Evolutionary conservation across 2,113 vertebrate species (phyloP).

Genomic region (Oriolus oriolus): DNA sequence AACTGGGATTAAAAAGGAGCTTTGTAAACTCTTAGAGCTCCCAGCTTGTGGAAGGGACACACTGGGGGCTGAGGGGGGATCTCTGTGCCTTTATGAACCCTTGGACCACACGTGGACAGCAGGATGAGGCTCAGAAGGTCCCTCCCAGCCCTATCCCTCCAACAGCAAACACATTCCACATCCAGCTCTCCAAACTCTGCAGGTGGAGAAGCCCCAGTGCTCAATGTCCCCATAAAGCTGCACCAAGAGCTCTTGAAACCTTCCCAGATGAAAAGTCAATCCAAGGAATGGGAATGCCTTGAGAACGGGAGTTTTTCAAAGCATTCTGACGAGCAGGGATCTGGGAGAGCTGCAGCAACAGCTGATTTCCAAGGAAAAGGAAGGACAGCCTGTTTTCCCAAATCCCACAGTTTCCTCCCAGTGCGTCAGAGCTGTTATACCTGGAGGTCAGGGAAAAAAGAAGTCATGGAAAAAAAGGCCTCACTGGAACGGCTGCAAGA

Average conservation of each 20-base stretch:
- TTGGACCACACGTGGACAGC: rapidly evolving
- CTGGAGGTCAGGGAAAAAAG: background rate
- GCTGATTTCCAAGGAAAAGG: background rate
- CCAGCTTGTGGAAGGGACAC: background rate
- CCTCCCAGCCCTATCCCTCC: background rate
- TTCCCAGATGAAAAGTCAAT: background rate
- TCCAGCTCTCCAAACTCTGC: background rate
- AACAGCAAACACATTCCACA: background rate
- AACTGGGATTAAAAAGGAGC: background rate
- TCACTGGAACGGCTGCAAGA: background rate
- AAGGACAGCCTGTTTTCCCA: background rate
- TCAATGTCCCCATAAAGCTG: background rate
- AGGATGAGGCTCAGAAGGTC: background rate
- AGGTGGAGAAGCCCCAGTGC: background rate
- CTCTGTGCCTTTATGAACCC: background rate
- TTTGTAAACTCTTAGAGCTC: background rate
- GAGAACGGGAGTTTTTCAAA: background rate
- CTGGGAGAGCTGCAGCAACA: background rate
- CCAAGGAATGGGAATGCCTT: background rate
- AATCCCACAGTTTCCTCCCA: background rate
- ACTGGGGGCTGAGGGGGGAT: background rate
- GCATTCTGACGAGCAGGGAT: background rate
- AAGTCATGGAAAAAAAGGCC: slow-evolving; percentile 26
- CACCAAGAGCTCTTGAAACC: background rate
- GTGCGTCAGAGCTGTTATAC: background rate